Conservation (phyloP, 1,140 invertebrate genomes). For the Eriocheir sinensis region DNA sequence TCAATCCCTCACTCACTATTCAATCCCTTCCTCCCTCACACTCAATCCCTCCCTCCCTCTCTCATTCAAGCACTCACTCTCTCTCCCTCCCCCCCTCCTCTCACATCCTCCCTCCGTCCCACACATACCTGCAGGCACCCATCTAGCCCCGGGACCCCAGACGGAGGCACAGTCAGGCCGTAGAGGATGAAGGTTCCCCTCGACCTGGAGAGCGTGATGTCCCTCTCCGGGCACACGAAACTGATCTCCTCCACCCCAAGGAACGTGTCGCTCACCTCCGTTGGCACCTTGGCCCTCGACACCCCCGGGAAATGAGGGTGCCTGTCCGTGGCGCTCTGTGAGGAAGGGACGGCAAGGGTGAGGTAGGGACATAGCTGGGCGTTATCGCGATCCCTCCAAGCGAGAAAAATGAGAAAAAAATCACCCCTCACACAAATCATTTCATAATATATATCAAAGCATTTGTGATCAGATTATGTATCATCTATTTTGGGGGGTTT, state of each 20-base stretch:
- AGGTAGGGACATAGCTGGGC: too few relatives aligned
- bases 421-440: too few relatives aligned
- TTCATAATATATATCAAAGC: too few relatives aligned
- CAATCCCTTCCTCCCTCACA: not conserved
- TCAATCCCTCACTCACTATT: not conserved
- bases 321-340: too few relatives aligned
- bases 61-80: not conserved
- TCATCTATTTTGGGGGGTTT: too few relatives aligned
- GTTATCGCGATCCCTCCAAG: too few relatives aligned
- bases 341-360: too few relatives aligned
- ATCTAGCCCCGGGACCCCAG: not conserved
- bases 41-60: not conserved
- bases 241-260: not conserved
- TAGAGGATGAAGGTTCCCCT: not conserved
- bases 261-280: not conserved
- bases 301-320: not conserved
- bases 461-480: too few relatives aligned
- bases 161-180: not conserved
- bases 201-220: not conserved
- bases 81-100: not conserved
- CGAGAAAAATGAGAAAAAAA: too few relatives aligned
- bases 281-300: not conserved
- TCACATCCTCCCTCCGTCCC: too few relatives aligned
- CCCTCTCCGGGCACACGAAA: not conserved
- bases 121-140: not conserved